Percentiles rank a stretch among this genome's conserved stretches.
phyloP scores from a whole-genome alignment of 2,888 invertebrate species.

The Mystacides longicornis region DNA sequence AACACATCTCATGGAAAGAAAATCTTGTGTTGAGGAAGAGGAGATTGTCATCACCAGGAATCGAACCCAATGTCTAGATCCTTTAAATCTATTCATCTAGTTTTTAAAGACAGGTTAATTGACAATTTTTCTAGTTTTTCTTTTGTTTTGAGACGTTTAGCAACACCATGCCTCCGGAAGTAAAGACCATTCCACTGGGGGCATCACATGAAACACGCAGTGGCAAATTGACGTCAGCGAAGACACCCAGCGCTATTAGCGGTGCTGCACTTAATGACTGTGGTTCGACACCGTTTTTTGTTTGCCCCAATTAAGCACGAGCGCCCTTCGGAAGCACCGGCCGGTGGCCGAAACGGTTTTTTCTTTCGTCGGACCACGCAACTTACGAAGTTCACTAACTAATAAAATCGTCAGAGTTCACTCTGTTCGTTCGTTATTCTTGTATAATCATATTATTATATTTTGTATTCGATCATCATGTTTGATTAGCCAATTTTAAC shows the following conservation, averaged over 20 bases:
- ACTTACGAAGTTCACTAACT: background rate
- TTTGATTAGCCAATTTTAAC: no score
- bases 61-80: no score
- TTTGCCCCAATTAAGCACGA: background rate
- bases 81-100: no score
- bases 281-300: background rate
- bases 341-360: background rate
- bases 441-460: background rate
- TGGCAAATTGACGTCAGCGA: background rate
- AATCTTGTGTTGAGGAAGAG: no score
- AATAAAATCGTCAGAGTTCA: background rate
- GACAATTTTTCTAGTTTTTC: no score
- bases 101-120: no score
- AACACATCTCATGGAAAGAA: no score
- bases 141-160: no score
- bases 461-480: no score
- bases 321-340: background rate
- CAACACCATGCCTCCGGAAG: no score
- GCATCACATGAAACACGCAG: background rate
- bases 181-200: background rate
- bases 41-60: no score
- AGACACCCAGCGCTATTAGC: background rate
- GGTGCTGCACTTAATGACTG: background rate
- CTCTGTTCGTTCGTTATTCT: background rate
- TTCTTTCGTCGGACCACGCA: no score